Evolutionary conservation across 2,888 invertebrate species (phyloP).

Genomic region (Netelia melanura): DNA sequence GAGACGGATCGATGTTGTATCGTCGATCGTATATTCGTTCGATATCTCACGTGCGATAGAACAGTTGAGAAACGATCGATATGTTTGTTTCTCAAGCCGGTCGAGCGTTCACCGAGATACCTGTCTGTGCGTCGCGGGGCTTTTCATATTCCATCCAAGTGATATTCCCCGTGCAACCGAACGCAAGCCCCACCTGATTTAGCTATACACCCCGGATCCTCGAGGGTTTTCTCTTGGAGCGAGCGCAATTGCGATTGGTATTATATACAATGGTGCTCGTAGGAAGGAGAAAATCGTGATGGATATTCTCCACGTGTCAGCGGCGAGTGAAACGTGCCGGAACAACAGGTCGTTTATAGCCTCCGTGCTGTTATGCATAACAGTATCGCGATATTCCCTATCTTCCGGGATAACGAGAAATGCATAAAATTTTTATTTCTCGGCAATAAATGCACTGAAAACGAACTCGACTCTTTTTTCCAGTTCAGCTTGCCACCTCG

Average conservation of each 20-base stretch:
- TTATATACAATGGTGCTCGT: constrained; percentile 28
- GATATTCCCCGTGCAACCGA: constrained; percentile 55
- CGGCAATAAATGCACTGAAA: neutral
- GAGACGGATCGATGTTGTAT: neutral
- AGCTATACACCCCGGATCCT: constrained; percentile 58
- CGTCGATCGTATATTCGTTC: too few species aligned
- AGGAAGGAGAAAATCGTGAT: neutral
- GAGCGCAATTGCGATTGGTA: constrained; percentile 69
- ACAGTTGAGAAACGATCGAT: constrained; percentile 1
- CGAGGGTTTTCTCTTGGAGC: constrained; percentile 66
- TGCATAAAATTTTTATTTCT: neutral
- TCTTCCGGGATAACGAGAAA: neutral
- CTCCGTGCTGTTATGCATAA: neutral
- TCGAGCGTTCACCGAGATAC: constrained; percentile 10
- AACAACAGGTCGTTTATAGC: constrained; percentile 62
- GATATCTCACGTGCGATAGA: too few species aligned
- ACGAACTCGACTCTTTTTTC: neutral
- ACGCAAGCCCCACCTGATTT: constrained; percentile 51
- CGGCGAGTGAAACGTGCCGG: constrained; percentile 58
- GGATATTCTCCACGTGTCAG: neutral
- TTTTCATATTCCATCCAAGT: constrained; percentile 34
- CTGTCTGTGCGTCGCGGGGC: neutral
- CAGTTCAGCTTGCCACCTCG: neutral
- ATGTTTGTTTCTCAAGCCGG: constrained; percentile 44
- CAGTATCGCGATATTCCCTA: too few species aligned